phyloP scores from a whole-genome alignment of 2,113 vertebrate genomes.

The Scomber scombrus region DNA sequence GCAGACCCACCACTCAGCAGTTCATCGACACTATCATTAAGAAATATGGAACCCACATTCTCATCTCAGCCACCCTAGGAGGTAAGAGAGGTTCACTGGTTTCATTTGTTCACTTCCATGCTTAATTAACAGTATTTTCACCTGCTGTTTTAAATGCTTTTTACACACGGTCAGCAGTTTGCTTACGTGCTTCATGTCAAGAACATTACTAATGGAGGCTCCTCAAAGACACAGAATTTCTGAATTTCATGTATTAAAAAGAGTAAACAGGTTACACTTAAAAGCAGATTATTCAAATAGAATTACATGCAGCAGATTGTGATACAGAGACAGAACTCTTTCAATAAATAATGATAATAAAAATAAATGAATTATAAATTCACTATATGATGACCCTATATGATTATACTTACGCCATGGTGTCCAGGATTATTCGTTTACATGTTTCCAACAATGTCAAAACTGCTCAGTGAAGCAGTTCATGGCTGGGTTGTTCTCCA shows the following conservation, averaged over 20 bases:
- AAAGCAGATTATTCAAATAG: not conserved
- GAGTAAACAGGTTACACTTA: not conserved
- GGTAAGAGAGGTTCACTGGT: slow-evolving; percentile 84
- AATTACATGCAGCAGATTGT: not conserved
- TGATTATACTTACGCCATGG: slow-evolving; percentile 8
- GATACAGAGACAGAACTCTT: not conserved
- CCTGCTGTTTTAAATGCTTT: slow-evolving; percentile 23
- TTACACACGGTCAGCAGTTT: slow-evolving; percentile 21
- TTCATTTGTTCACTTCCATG: slow-evolving; percentile 28
- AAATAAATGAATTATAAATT: not conserved
- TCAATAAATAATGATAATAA: not conserved
- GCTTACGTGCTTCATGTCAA: not conserved
- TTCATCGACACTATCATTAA: slow-evolving; percentile 99
- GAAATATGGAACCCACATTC: slow-evolving; percentile 99
- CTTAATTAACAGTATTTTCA: slow-evolving; percentile 43
- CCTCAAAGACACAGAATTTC: too few relatives aligned
- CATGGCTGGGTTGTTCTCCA: slow-evolving; percentile 40
- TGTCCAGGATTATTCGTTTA: slow-evolving; percentile 43
- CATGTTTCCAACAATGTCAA: slow-evolving; percentile 53
- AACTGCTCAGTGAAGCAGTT: slow-evolving; percentile 46
- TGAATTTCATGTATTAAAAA: not conserved
- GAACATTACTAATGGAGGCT: too few relatives aligned
- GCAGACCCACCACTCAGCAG: slow-evolving; percentile 97
- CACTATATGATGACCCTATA: slow-evolving; percentile 7
- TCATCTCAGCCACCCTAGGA: slow-evolving; percentile 98